phyloP scores from a whole-genome alignment of 2,113 vertebrate species.

The Cinclus mexicanus region DNA sequence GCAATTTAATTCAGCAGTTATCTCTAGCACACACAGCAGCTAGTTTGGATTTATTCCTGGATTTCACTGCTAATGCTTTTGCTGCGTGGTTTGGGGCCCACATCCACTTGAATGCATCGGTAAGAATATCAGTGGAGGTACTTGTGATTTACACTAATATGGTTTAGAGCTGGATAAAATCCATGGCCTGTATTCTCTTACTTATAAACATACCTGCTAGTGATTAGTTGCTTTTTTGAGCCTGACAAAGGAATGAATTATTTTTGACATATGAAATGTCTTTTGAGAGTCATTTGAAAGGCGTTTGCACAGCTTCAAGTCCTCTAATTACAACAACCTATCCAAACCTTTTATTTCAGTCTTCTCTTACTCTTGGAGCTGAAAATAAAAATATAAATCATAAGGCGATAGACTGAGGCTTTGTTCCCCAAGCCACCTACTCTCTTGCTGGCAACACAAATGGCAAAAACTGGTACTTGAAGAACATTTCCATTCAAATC shows the following conservation, averaged over 20 bases:
- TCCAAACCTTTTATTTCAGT: conserved; percentile 43
- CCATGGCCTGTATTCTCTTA: background rate
- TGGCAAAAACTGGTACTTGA: conserved; percentile 51
- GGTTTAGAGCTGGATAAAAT: background rate
- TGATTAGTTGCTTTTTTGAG: conserved; percentile 40
- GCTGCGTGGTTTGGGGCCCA: background rate
- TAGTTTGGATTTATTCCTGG: conserved; percentile 7
- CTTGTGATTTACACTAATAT: background rate
- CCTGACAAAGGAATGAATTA: conserved; percentile 45
- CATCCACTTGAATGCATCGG: background rate
- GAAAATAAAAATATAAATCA: background rate
- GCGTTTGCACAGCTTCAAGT: background rate
- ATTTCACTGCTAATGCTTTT: background rate
- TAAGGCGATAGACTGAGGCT: conserved; percentile 3
- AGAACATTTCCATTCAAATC: conserved; percentile 44
- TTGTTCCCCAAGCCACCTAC: conserved; percentile 19
- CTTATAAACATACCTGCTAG: conserved; percentile 36
- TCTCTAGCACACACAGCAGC: background rate
- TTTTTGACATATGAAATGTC: conserved; percentile 32
- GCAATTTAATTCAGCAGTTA: background rate
- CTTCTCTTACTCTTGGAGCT: background rate
- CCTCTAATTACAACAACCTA: conserved; percentile 24
- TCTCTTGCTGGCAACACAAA: conserved; percentile 43
- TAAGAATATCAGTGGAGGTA: background rate
- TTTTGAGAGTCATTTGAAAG: conserved; percentile 47